Conservation (phyloP, 2,113 vertebrate genomes). For the Brachyhypopomus occidentalis region DNA sequence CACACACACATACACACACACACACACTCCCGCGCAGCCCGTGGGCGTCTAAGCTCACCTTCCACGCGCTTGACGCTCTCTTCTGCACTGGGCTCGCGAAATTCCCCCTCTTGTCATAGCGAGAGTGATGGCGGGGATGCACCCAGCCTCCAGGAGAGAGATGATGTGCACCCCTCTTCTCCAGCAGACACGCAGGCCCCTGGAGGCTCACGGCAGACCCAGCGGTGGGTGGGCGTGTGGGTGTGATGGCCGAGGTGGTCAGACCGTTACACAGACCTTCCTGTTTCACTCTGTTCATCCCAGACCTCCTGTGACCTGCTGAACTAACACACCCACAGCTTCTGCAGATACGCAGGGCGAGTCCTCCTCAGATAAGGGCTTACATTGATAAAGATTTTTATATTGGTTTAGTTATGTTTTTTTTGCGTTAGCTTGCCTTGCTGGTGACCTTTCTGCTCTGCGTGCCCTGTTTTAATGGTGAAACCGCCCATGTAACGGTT, state of each 20-base stretch:
- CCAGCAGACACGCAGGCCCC: too few relatives aligned
- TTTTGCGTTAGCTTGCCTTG: background rate
- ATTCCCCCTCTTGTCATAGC: constrained; percentile 57
- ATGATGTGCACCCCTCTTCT: background rate
- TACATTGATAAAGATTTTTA: background rate
- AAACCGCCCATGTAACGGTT: constrained; percentile 22
- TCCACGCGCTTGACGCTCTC: constrained; percentile 25
- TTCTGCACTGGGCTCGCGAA: constrained; percentile 27
- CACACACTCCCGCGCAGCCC: background rate
- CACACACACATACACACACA: background rate
- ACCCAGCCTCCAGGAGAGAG: constrained; percentile 42
- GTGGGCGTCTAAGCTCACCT: constrained; percentile 39
- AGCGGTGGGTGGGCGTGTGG: too few relatives aligned
- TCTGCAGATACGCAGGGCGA: too few relatives aligned
- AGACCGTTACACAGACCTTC: too few relatives aligned
- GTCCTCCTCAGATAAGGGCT: too few relatives aligned
- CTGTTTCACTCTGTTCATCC: too few relatives aligned
- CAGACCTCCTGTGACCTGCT: too few relatives aligned
- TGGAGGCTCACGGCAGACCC: too few relatives aligned
- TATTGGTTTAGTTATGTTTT: background rate
- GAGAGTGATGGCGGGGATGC: constrained; percentile 51
- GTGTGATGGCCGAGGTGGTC: too few relatives aligned
- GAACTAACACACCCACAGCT: too few relatives aligned
- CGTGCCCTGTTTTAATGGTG: constrained; percentile 2
- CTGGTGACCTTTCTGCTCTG: constrained; percentile 3